Conservation (phyloP, 2,113 vertebrate species). For the Pachycephala philippinensis region DNA sequence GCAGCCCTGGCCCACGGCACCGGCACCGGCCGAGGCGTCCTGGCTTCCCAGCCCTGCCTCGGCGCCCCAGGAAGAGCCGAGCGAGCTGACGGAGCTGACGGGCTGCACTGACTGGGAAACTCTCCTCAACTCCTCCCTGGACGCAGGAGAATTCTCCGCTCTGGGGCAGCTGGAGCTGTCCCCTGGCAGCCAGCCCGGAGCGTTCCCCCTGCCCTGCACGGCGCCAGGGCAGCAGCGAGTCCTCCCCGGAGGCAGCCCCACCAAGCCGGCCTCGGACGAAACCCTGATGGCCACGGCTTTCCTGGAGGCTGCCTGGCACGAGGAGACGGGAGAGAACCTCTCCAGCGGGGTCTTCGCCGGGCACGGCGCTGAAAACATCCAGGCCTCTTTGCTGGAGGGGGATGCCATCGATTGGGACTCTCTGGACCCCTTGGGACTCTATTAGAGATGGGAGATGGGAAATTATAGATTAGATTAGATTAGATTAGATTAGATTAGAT, state of each 20-base stretch:
- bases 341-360: constrained; percentile 67
- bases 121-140: constrained; percentile 74
- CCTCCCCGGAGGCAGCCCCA: not conserved
- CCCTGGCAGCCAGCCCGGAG: constrained; percentile 69
- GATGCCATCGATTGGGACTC: rapidly evolving
- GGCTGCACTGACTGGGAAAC: constrained; percentile 92
- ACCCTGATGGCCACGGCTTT: constrained; percentile 86
- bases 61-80: constrained; percentile 76
- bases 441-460: not conserved
- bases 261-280: constrained; percentile 79
- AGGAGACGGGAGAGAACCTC: constrained; percentile 69
- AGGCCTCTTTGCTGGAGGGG: not conserved
- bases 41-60: constrained; percentile 72
- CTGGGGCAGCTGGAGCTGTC: constrained; percentile 74
- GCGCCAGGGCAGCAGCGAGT: constrained; percentile 29
- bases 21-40: constrained; percentile 58
- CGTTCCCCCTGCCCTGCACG: constrained; percentile 58
- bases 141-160: constrained; percentile 67
- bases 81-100: constrained; percentile 73
- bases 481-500: not conserved
- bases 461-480: too few species aligned
- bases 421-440: rapidly evolving
- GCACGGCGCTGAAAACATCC: constrained; percentile 76
- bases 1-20: constrained; percentile 60
- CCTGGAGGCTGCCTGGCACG: constrained; percentile 87